phyloP scores from a whole-genome alignment of 1,140 invertebrate species.

The Drosophila yakuba region DNA sequence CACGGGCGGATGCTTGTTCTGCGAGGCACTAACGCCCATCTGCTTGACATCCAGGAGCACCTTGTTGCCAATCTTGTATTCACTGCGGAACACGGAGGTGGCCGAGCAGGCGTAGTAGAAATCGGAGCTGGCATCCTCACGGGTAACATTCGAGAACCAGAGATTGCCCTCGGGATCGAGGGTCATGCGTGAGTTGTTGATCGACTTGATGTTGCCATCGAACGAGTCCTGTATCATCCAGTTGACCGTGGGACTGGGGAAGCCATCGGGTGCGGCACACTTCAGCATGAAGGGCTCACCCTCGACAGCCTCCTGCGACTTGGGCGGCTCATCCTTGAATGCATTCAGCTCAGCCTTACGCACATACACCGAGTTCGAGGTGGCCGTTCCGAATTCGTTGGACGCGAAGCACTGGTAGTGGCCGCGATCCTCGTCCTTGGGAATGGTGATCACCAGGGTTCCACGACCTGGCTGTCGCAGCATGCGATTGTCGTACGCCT shows the following conservation, averaged over 20 bases:
- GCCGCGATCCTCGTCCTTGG: constrained; percentile 96
- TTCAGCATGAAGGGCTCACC: constrained; percentile 94
- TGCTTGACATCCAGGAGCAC: constrained; percentile 91
- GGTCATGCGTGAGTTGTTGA: constrained; percentile 97
- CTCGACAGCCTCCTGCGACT: constrained; percentile 90
- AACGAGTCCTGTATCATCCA: constrained; percentile 93
- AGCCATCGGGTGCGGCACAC: constrained; percentile 96
- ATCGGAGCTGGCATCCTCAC: constrained; percentile 91
- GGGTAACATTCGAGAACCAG: constrained; percentile 97
- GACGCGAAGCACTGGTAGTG: constrained; percentile 99
- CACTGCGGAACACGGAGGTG: constrained; percentile 93
- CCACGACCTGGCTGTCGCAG: constrained; percentile 96
- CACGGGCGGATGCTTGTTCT: constrained; percentile 91
- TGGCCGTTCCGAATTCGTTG: constrained; percentile 97
- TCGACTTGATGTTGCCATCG: constrained; percentile 92
- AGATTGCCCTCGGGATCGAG: constrained; percentile 96
- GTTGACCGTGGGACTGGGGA: constrained; percentile 96
- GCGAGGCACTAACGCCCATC: constrained; percentile 90
- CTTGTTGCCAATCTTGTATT: constrained; percentile 95
- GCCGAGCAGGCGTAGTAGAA: constrained; percentile 96
- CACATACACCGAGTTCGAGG: constrained; percentile 97
- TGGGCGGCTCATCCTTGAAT: constrained; percentile 91
- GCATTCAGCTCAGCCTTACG: constrained; percentile 97
- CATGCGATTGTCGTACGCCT: constrained; percentile 96
- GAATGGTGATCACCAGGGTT: constrained; percentile 94